A percentile compares a stretch with the other conserved stretches of the same genome.
phyloP scores from a whole-genome alignment of 2,888 invertebrate genomes.

The Sicus ferrugineus region DNA sequence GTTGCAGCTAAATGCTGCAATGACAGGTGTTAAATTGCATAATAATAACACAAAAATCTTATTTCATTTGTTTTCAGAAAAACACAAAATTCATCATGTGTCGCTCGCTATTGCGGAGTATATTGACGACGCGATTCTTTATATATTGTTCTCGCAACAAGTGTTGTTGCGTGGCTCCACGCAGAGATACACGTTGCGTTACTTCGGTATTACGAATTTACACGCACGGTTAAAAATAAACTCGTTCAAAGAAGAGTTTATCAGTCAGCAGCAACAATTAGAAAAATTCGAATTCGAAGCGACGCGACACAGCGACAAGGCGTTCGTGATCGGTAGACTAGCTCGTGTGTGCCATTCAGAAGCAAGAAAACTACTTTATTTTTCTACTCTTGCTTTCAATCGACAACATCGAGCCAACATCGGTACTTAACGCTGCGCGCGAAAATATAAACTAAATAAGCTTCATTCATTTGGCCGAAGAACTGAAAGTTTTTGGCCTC shows the following conservation, averaged over 20 bases:
- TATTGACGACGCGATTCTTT: background rate
- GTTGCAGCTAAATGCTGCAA: background rate
- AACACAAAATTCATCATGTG: background rate
- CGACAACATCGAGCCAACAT: background rate
- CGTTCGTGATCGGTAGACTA: background rate
- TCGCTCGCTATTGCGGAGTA: background rate
- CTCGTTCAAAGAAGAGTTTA: background rate
- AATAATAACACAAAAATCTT: constrained; percentile 19
- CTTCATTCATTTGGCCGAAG: constrained; percentile 3
- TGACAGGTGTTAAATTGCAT: background rate
- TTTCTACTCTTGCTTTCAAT: background rate
- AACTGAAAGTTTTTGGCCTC: constrained; percentile 3
- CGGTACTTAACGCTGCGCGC: constrained; percentile 10
- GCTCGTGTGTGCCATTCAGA: background rate
- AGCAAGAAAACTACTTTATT: background rate
- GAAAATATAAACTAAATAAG: constrained; percentile 23
- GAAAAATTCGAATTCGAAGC: background rate
- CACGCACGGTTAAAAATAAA: constrained; percentile 29
- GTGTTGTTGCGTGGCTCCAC: too few relatives aligned
- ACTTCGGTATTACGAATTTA: constrained; percentile 32
- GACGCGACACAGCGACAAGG: background rate
- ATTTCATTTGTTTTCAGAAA: constrained; percentile 18
- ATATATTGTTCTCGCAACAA: too few relatives aligned
- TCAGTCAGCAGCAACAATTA: background rate
- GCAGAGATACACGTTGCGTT: background rate